Evolutionary conservation across 1,140 invertebrate genomes (phyloP).

Genomic region (Bicyclus anynana): DNA sequence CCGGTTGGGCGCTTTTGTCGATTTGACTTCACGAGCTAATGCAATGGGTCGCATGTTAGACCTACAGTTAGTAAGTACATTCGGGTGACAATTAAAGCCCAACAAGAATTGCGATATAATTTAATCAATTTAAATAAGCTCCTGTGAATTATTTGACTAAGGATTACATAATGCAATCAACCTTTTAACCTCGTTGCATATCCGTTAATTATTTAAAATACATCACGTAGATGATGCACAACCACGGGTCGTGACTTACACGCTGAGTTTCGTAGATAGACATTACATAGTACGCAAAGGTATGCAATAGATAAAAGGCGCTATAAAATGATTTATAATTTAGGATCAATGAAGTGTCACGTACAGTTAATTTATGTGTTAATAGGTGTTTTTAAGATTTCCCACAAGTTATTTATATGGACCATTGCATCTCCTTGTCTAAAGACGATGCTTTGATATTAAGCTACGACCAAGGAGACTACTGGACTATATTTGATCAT

Average conservation of each 20-base stretch:
- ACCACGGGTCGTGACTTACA: conserved; percentile 23
- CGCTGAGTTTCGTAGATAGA: conserved; percentile 21
- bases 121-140: conserved; percentile 4
- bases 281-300: conserved; percentile 16
- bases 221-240: conserved; percentile 21
- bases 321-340: neutral
- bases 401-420: too few species aligned
- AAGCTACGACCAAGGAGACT: too few species aligned
- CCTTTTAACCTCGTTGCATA: conserved; percentile 14
- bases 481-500: too few species aligned
- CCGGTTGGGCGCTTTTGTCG: too few species aligned
- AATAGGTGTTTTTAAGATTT: too few species aligned
- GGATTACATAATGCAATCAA: conserved; percentile 2
- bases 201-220: conserved; percentile 22
- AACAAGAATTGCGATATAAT: neutral
- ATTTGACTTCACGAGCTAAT: too few species aligned
- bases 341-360: neutral
- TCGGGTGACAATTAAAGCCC: too few species aligned
- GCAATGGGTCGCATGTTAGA: too few species aligned
- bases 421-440: too few species aligned
- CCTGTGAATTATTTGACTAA: neutral
- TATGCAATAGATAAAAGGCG: conserved; percentile 14
- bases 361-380: neutral
- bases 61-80: too few species aligned
- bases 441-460: too few species aligned